These are phyloP conservation scores for Allophyes oxyacanthae DNA, from an alignment of 2,888 invertebrate genomes.

Conservation along the genomic window DNA sequence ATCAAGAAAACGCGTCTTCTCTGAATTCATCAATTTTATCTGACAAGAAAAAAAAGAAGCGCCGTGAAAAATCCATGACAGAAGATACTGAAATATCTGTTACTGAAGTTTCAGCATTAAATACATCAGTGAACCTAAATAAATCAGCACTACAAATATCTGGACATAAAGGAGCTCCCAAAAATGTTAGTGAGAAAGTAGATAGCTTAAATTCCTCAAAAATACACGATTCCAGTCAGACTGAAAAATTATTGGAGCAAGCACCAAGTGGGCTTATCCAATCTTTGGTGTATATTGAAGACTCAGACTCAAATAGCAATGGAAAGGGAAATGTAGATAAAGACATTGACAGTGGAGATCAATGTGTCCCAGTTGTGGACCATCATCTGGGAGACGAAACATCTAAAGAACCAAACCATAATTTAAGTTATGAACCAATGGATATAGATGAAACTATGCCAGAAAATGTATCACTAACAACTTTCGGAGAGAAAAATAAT, in stretches of 20 bases:
- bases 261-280: constrained; percentile 62
- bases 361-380: constrained; percentile 78
- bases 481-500: constrained; percentile 53
- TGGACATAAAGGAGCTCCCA: background rate
- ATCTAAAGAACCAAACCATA: constrained; percentile 39
- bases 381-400: constrained; percentile 49
- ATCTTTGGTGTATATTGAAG: constrained; percentile 72
- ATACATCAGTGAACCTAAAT: constrained; percentile 10
- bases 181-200: constrained; percentile 13
- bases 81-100: constrained; percentile 18
- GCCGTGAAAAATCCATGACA: constrained; percentile 21
- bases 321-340: constrained; percentile 52
- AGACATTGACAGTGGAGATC: constrained; percentile 68
- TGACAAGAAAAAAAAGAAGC: constrained; percentile 46
- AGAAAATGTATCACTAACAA: constrained; percentile 65
- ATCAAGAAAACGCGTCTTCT: constrained; percentile 20
- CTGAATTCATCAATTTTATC: constrained; percentile 31
- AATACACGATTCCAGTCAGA: constrained; percentile 37
- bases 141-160: constrained; percentile 18
- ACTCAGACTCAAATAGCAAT: constrained; percentile 72
- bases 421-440: constrained; percentile 81
- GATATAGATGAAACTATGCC: constrained; percentile 84
- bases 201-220: constrained; percentile 14
- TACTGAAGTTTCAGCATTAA: constrained; percentile 14
- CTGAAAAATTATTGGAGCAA: constrained; percentile 66